Percentiles rank a stretch among this genome's conserved stretches.
Evolutionary conservation across 1,140 invertebrate species (phyloP).

Genomic region (Drosophila virilis): DNA sequence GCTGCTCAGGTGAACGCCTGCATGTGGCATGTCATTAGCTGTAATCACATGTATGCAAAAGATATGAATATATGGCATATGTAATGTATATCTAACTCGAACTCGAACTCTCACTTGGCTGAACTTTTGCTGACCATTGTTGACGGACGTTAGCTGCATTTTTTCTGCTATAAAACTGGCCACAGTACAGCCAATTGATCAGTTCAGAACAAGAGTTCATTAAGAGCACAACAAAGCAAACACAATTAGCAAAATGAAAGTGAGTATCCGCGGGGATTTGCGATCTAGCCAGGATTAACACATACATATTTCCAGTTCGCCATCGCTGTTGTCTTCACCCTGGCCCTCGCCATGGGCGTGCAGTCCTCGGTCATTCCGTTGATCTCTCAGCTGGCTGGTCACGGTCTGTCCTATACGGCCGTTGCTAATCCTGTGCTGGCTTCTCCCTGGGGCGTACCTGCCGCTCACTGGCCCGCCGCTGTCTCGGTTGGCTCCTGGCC

Average conservation of each 20-base stretch:
- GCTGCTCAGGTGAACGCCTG: slow-evolving; percentile 4
- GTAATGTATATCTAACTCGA: slow-evolving; percentile 37
- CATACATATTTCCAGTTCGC: slow-evolving; percentile 59
- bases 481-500: slow-evolving; percentile 62
- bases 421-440: slow-evolving; percentile 64
- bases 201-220: slow-evolving; percentile 82
- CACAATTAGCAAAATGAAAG: slow-evolving; percentile 71
- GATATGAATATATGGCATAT: slow-evolving; percentile 35
- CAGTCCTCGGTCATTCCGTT: slow-evolving; percentile 78
- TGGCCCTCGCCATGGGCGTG: slow-evolving; percentile 82
- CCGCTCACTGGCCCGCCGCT: slow-evolving; percentile 68
- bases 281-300: slow-evolving; percentile 2
- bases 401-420: slow-evolving; percentile 73
- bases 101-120: slow-evolving; percentile 72
- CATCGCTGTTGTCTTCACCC: slow-evolving; percentile 65
- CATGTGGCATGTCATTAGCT: slow-evolving; percentile 61
- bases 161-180: slow-evolving; percentile 64
- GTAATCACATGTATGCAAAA: slow-evolving; percentile 70
- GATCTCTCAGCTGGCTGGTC: slow-evolving; percentile 67
- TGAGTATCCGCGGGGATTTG: slow-evolving; percentile 43
- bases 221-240: slow-evolving; percentile 53
- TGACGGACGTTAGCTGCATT: slow-evolving; percentile 1
- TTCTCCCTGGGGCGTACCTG: slow-evolving; percentile 58
- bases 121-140: slow-evolving; percentile 61
- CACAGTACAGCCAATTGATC: slow-evolving; percentile 53